These are phyloP conservation scores for Torymus tubicola DNA, from an alignment of 2,888 invertebrate species.

Conservation along the genomic window DNA sequence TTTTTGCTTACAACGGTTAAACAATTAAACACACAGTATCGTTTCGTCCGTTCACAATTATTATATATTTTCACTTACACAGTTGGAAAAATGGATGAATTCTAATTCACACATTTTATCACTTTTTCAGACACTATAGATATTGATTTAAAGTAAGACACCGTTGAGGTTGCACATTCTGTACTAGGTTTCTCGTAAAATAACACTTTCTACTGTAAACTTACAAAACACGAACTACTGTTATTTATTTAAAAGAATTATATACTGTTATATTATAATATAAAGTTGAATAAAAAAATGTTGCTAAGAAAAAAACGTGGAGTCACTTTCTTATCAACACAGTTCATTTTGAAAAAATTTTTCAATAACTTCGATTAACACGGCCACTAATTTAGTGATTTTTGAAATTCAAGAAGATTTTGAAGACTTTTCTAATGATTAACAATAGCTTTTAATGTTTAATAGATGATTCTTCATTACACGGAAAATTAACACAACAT, in stretches of 20 bases:
- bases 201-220: conserved; percentile 50
- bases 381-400: conserved; percentile 46
- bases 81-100: conserved; percentile 56
- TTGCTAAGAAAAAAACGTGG: conserved; percentile 42
- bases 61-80: conserved; percentile 42
- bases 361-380: conserved; percentile 50
- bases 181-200: conserved; percentile 24
- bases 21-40: conserved; percentile 6
- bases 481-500: conserved; percentile 32
- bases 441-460: conserved; percentile 20
- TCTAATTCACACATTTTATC: conserved; percentile 57
- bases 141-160: conserved; percentile 56
- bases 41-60: neutral
- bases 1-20: no score
- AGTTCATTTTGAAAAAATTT: conserved; percentile 11
- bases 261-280: conserved; percentile 26
- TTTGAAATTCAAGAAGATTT: conserved; percentile 19
- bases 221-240: conserved; percentile 40
- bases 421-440: conserved; percentile 37
- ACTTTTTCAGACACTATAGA: conserved; percentile 57
- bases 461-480: conserved; percentile 10
- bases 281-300: conserved; percentile 50
- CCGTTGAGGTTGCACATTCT: conserved; percentile 48
- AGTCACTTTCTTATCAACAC: conserved; percentile 48
- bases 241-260: conserved; percentile 31